phyloP scores from a whole-genome alignment of 35 echinoderm and acorn worm species.

The Apostichopus californicus region DNA sequence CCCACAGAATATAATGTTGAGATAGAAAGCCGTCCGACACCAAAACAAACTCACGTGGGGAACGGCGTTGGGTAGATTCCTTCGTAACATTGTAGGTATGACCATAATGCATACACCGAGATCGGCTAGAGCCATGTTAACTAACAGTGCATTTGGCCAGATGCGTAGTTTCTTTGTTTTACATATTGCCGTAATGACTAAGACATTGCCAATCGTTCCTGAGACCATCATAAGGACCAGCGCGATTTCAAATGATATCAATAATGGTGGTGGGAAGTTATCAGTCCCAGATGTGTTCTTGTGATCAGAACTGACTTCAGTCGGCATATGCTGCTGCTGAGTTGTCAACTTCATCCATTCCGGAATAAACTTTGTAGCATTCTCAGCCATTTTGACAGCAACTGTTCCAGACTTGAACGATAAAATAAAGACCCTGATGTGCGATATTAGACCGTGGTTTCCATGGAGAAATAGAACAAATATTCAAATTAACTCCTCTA shows the following conservation, averaged over 20 bases:
- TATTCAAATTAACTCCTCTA: no score
- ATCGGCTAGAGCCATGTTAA: constrained; percentile 61
- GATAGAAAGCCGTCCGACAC: constrained; percentile 33
- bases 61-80: neutral
- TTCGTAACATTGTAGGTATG: constrained; percentile 8
- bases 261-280: neutral
- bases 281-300: neutral
- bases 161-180: constrained; percentile 52
- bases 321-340: neutral
- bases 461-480: no score
- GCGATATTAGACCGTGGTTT: no score
- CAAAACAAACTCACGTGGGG: neutral
- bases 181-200: constrained; percentile 44
- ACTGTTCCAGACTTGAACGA: neutral
- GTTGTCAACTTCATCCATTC: neutral
- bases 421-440: neutral
- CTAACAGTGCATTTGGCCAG: constrained; percentile 48
- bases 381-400: neutral
- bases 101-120: constrained; percentile 42
- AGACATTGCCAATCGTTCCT: constrained; percentile 38
- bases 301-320: neutral
- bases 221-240: constrained; percentile 9
- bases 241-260: constrained; percentile 8
- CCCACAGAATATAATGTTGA: constrained; percentile 30
- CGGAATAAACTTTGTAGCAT: neutral